Conservation (phyloP, 2,888 invertebrate genomes). For the Noctua comes region DNA sequence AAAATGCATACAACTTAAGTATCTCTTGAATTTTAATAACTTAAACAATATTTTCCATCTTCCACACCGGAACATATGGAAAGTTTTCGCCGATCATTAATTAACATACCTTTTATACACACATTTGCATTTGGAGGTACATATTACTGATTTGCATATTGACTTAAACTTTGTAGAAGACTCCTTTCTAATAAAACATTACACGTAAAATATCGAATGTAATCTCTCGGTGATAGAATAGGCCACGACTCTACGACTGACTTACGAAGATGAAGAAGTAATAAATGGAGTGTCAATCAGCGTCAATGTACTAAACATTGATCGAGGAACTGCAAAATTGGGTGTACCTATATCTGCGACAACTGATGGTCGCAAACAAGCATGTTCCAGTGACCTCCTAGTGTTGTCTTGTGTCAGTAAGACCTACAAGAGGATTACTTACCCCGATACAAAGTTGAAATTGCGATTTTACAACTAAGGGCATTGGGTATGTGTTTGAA, state of each 20-base stretch:
- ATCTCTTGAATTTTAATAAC: neutral
- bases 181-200: constrained; percentile 54
- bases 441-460: too few relatives aligned
- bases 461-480: neutral
- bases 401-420: neutral
- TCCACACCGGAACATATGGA: constrained; percentile 29
- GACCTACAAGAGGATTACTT: neutral
- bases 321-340: neutral
- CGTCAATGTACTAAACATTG: neutral
- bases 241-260: constrained; percentile 7
- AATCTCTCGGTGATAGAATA: constrained; percentile 31
- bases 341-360: too few relatives aligned
- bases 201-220: constrained; percentile 38
- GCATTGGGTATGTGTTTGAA: neutral
- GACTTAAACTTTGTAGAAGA: constrained; percentile 31
- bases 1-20: neutral
- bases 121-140: constrained; percentile 25
- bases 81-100: constrained; percentile 20
- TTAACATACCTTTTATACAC: constrained; percentile 26
- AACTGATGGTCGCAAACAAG: neutral
- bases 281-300: constrained; percentile 18
- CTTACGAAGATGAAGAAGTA: neutral
- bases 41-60: neutral
- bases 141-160: constrained; percentile 40
- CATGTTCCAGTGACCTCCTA: neutral